Base-by-base conservation (phyloP, 2,113 vertebrate genomes). In the Stegastes partitus region DNA sequence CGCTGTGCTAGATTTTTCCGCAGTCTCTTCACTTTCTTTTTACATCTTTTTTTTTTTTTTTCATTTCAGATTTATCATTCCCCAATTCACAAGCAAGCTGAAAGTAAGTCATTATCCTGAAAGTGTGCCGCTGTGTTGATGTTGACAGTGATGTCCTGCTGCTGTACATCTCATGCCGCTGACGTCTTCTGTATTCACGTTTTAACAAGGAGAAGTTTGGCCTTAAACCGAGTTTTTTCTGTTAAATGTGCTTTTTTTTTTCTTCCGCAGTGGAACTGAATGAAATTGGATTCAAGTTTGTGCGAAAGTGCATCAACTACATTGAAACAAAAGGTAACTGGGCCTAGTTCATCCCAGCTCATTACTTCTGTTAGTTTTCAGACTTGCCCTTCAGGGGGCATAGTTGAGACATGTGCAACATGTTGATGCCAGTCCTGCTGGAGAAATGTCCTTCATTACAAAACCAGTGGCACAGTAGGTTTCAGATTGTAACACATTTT, bases 1-100 rank as follows among this genome's bases (percentile, higher is more conserved):
- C 14, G 54, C 31, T 28, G 23, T n/a, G 39, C 47, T 26, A 3
- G 2, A 49, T 70, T 69, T 81, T 72, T 74, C 77, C 53, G 22
- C 37, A 26, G 57, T 62, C 37, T 62, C 37, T 39, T 64, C 49
- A 74, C 11, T 63, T 81, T 73, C 14, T 14, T 72, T 82, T 67
- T 53, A 15, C 57, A 49, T 72, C 53, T 67, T 79, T 78, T 87
- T 85, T 87, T 55, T 67, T 79, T 78, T 87, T 85, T 87, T 76
- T 37, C 58, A 84, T 91, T 96, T 76, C 92, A 99, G 98, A 99
- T 99, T 87, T 99, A 99, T 94, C 96, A 96, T 93, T 98, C 96
- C 74, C 97, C 97, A 65, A 98, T 98, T 93, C 97, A 98, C 9
- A 99, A 99, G 82, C 96, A 98, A 90, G 96, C 98, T 86, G 97